Percentiles rank a stretch among this genome's conserved stretches.
Evolutionary conservation across 2,797 vertebrate species (phyloP).

Genomic region (Acomys russatus): DNA sequence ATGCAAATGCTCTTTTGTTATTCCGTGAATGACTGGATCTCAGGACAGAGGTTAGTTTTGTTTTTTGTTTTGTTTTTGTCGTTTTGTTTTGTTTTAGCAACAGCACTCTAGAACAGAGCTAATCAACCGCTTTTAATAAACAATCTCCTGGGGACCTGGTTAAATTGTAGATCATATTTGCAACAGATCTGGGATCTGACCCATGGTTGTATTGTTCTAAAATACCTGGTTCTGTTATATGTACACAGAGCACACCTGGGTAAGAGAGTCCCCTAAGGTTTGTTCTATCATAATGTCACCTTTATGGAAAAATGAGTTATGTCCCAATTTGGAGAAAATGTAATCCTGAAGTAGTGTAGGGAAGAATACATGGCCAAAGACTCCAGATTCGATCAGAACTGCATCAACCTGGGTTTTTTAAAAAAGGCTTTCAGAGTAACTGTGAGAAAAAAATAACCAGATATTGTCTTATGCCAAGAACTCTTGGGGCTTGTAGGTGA

Average conservation of each 20-base stretch:
- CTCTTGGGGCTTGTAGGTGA: no score
- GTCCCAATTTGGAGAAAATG: background rate
- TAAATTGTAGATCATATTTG: slow-evolving; percentile 19
- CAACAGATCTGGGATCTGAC: background rate
- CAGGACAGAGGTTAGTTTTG: background rate
- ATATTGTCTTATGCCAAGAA: background rate
- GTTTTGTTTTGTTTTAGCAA: slow-evolving; percentile 34
- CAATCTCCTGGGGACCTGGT: background rate
- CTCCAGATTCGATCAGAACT: background rate
- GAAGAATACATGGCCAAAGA: background rate
- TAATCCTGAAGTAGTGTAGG: background rate
- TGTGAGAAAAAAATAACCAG: background rate
- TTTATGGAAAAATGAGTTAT: background rate
- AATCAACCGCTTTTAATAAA: background rate
- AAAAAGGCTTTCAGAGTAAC: background rate
- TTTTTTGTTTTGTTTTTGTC: background rate
- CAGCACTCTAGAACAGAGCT: slow-evolving; percentile 30
- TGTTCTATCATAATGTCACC: background rate
- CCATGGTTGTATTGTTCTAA: background rate
- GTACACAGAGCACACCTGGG: rapidly evolving
- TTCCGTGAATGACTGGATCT: slow-evolving; percentile 59
- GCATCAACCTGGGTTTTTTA: background rate
- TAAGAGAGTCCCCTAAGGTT: rapidly evolving
- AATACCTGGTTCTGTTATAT: background rate
- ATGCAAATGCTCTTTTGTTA: slow-evolving; percentile 27